Evolutionary conservation across 92 coral and sea anemone species (phyloP).

Genomic region (Pocillopora meandrina): DNA sequence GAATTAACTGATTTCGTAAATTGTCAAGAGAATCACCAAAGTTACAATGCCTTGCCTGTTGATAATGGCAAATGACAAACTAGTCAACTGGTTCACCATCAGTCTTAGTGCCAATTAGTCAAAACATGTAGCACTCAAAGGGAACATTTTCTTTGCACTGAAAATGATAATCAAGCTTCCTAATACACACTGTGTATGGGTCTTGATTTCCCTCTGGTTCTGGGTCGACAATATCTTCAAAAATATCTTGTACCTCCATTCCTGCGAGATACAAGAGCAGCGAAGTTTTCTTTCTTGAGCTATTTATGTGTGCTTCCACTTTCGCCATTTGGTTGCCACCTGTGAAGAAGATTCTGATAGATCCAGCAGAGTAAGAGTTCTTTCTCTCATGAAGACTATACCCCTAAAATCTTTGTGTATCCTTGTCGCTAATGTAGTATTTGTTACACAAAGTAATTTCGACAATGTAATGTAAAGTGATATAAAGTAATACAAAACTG

Average conservation of each 20-base stretch:
- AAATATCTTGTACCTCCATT: constrained; percentile 59
- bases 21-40: constrained; percentile 53
- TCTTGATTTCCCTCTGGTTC: constrained; percentile 26
- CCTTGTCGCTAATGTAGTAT: too few relatives aligned
- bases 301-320: constrained; percentile 50
- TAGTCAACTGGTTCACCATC: constrained; percentile 61
- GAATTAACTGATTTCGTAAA: constrained; percentile 58
- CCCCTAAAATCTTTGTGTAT: too few relatives aligned
- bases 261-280: constrained; percentile 51
- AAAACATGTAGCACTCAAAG: constrained; percentile 59
- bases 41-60: constrained; percentile 61
- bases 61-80: constrained; percentile 31
- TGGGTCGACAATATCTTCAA: constrained; percentile 56
- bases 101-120: constrained; percentile 21
- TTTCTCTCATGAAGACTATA: neutral
- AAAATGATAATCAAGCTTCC: constrained; percentile 58
- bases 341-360: constrained; percentile 42
- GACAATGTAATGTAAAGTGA: too few relatives aligned
- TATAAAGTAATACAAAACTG: too few relatives aligned
- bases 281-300: constrained; percentile 20
- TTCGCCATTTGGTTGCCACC: constrained; percentile 46
- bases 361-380: constrained; percentile 30
- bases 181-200: constrained; percentile 36
- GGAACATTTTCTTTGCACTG: constrained; percentile 36
- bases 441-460: too few relatives aligned